Conservation (phyloP, 2,113 vertebrate genomes). For the Cricetomys ansorgei region DNA sequence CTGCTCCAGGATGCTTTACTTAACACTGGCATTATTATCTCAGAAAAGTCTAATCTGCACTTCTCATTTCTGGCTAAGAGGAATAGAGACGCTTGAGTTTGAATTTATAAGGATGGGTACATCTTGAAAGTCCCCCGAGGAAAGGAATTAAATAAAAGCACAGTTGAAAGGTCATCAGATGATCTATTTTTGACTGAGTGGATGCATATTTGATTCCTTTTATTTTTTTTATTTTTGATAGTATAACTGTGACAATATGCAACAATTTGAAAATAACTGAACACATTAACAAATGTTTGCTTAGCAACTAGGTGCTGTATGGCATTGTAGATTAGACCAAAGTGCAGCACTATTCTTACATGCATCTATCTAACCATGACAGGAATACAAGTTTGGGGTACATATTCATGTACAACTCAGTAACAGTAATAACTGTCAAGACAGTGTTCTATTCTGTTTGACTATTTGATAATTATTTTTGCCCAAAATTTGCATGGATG, state of each 20-base stretch:
- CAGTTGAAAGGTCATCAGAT: constrained; percentile 20
- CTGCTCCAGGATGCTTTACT: background rate
- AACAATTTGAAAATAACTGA: constrained; percentile 39
- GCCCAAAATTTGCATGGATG: constrained; percentile 6
- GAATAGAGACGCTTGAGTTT: constrained; percentile 18
- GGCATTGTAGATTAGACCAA: constrained; percentile 7
- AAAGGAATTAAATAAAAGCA: constrained; percentile 44
- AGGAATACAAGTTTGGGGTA: constrained; percentile 48
- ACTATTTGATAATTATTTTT: constrained; percentile 40
- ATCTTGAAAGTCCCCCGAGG: constrained; percentile 28
- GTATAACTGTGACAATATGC: constrained; percentile 6
- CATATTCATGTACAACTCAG: background rate
- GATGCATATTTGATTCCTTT: background rate
- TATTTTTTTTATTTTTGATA: constrained; percentile 56
- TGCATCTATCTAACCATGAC: background rate
- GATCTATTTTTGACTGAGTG: constrained; percentile 3
- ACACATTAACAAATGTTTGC: constrained; percentile 6
- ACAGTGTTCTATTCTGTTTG: background rate
- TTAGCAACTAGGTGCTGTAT: constrained; percentile 17
- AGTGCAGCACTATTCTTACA: background rate
- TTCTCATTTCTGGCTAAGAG: constrained; percentile 26
- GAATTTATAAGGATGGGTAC: constrained; percentile 31
- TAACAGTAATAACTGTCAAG: constrained; percentile 13
- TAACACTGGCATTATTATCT: background rate
- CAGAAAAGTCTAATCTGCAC: constrained; percentile 15